phyloP scores from a whole-genome alignment of 1,140 invertebrate genomes.

The Cotesia vestalis region DNA sequence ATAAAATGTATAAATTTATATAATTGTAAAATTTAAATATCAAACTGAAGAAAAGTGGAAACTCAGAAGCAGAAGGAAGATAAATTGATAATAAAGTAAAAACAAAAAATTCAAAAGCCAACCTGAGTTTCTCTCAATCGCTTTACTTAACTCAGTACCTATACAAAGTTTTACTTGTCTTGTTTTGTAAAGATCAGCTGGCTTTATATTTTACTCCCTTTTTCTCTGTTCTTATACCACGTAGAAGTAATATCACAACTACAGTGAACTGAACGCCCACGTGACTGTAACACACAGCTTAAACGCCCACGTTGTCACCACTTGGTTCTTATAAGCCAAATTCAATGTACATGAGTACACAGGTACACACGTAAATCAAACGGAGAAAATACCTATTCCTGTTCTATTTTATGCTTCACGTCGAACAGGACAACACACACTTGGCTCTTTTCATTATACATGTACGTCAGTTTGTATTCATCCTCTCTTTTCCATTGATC shows the following conservation, averaged over 20 bases:
- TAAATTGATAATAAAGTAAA: not conserved
- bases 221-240: constrained; percentile 20
- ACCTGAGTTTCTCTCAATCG: not conserved
- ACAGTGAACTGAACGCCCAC: constrained; percentile 44
- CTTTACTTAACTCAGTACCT: not conserved
- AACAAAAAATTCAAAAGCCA: constrained; percentile 20
- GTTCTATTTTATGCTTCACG: not conserved
- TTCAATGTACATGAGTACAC: constrained; percentile 14
- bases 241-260: constrained; percentile 29
- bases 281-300: constrained; percentile 39
- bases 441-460: not conserved
- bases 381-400: constrained; percentile 4
- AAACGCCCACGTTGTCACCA: constrained; percentile 40
- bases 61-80: not conserved
- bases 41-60: not conserved
- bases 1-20: too few relatives aligned
- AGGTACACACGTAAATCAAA: not conserved
- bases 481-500: constrained; percentile 1
- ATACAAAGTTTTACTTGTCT: not conserved
- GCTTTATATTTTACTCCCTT: not conserved
- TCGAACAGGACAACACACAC: not conserved
- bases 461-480: not conserved
- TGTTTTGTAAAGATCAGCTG: constrained; percentile 10
- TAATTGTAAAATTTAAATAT: constrained; percentile 1
- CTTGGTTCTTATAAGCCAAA: constrained; percentile 17